Evolutionary conservation across 2,888 invertebrate genomes (phyloP).

Genomic region (Leptinotarsa haldemani): DNA sequence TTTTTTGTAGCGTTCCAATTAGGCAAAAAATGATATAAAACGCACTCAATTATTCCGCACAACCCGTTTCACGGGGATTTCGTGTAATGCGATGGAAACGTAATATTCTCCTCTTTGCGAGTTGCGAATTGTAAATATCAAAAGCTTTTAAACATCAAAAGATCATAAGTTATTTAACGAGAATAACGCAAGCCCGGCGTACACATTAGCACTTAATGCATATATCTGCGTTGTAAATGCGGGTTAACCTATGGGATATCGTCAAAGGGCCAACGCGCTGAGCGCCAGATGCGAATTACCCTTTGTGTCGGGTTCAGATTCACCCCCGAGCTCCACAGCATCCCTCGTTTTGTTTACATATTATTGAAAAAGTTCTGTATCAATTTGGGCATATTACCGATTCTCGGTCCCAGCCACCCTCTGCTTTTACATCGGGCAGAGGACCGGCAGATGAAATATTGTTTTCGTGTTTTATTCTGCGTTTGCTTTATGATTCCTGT

Average conservation of each 20-base stretch:
- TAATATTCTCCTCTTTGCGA: background rate
- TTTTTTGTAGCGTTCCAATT: too few species aligned
- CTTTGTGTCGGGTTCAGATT: slow-evolving; percentile 61
- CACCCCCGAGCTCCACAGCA: slow-evolving; percentile 46
- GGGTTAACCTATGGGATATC: slow-evolving; percentile 60
- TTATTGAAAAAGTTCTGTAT: slow-evolving; percentile 58
- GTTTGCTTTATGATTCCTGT: slow-evolving; percentile 2
- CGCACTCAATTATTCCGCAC: background rate
- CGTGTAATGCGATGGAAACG: slow-evolving; percentile 6
- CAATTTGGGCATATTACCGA: slow-evolving; percentile 55
- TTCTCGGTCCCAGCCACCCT: background rate
- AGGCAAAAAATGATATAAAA: too few species aligned
- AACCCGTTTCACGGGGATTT: background rate
- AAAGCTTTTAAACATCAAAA: slow-evolving; percentile 54
- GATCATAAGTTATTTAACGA: slow-evolving; percentile 61
- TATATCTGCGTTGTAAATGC: slow-evolving; percentile 54
- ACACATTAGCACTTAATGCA: slow-evolving; percentile 60
- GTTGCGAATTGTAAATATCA: slow-evolving; percentile 38
- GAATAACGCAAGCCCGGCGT: slow-evolving; percentile 56
- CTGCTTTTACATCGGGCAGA: background rate
- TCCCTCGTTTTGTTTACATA: slow-evolving; percentile 59
- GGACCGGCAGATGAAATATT: slow-evolving; percentile 11
- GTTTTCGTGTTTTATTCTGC: background rate
- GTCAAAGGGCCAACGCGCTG: slow-evolving; percentile 61
- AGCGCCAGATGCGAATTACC: slow-evolving; percentile 62